Base-by-base conservation (phyloP, 2,888 invertebrate species). In the Drosophila phalerata region DNA sequence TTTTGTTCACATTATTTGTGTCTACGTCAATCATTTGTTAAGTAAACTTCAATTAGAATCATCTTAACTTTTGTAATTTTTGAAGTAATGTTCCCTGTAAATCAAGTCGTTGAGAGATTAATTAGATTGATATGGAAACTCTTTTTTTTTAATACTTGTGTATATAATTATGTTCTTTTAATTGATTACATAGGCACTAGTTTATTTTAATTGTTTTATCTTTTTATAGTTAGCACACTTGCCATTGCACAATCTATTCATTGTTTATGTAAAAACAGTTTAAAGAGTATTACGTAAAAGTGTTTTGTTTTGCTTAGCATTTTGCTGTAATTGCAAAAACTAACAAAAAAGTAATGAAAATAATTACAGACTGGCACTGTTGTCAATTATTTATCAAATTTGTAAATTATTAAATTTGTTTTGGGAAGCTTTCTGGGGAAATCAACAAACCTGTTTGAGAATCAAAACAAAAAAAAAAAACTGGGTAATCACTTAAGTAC, bases 1-100 rank as follows among this genome's bases (percentile, higher is more conserved):
- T 62, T 81, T 77, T 82, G 80, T 87, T 58, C 69, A 69, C 71
- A 82, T 85, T 87, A 77, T 83, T 87, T 64, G 65, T 79, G 71
- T 28, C 30, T 79, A 77, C 69, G 65, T 66, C 53, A 63, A 70
- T 66, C 45, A 75, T 63, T 62, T 66, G 30, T 56, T 78, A 55
- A 49, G 70, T 52, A 69, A 66, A 81, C 67, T 56, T 49, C 45
- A 43, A 40, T 64, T 45, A 56, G 63, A 64, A 68, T 56, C 62
- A 68, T 22, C 40, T 43, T 11, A 40, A 25, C 30, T n/a, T 8
- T n/a, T 48, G 47, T 34, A 10, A n/a, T n/a, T 1, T 30, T 10
- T n/a, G 2, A 5, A n/a, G 11, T 28, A 32, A 10, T 28, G 11
- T 15, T 17, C 11, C 17, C 30, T 32, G n/a, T 5, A 22, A 34